phyloP scores from a whole-genome alignment of 2,797 vertebrate genomes.

The Mormyrops attenuatus region DNA sequence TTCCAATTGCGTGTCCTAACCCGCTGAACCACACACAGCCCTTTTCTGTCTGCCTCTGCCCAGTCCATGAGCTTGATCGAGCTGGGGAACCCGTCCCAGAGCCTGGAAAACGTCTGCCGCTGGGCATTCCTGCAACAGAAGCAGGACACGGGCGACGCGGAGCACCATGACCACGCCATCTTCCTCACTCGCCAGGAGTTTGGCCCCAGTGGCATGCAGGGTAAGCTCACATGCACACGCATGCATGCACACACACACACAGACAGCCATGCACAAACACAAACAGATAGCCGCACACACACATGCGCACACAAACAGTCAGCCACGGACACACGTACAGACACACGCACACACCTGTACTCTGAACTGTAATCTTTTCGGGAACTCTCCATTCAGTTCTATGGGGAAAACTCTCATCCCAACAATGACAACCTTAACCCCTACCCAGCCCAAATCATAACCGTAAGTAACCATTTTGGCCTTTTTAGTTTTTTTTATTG shows the following conservation, averaged over 20 bases:
- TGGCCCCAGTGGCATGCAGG: conserved; percentile 96
- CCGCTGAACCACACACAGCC: not conserved
- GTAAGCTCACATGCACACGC: conserved; percentile 48
- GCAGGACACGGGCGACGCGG: conserved; percentile 76
- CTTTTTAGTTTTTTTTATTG: no score
- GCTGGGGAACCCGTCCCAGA: conserved; percentile 90
- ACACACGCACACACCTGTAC: not conserved
- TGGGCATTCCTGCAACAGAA: conserved; percentile 97
- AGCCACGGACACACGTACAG: no score
- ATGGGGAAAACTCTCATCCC: no score
- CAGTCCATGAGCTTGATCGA: conserved; percentile 92
- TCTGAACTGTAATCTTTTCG: no score
- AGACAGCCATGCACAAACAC: not conserved
- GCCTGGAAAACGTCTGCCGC: conserved; percentile 93
- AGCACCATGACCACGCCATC: conserved; percentile 93
- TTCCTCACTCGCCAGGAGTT: conserved; percentile 94
- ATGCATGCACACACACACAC: not conserved
- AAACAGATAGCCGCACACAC: no score
- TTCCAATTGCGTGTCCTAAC: not conserved
- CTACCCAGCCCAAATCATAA: no score
- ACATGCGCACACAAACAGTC: no score
- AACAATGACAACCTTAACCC: no score
- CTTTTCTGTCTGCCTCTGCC: not conserved
- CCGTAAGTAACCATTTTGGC: no score
- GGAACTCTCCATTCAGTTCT: no score